A percentile compares a stretch with the other conserved stretches of the same genome.
These are phyloP conservation scores for Brachymystax lenok DNA, from an alignment of 2,797 vertebrate genomes.

Conservation along the genomic window DNA sequence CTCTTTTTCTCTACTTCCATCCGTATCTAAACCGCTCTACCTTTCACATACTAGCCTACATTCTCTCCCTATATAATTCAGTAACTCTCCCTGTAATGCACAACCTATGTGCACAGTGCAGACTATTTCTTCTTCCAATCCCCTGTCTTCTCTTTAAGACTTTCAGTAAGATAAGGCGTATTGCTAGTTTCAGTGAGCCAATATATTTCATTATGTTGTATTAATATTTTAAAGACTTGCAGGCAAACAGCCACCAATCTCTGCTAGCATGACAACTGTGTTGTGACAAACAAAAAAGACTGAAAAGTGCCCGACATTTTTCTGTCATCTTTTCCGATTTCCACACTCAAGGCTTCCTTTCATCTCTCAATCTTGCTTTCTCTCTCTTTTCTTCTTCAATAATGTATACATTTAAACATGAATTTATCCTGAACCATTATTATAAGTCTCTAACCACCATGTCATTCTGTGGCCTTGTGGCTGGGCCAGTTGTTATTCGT, in stretches of 20 bases:
- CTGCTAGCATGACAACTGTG: not conserved
- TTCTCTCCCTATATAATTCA: not conserved
- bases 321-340: conserved; percentile 18
- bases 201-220: not conserved
- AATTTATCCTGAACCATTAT: conserved; percentile 50
- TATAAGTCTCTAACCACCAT: conserved; percentile 50
- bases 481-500: not conserved
- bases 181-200: not conserved
- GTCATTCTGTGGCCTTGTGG: conserved; percentile 46
- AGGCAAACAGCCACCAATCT: not conserved
- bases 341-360: conserved; percentile 24
- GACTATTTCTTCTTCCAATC: not conserved
- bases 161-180: not conserved
- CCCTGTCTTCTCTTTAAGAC: not conserved
- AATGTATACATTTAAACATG: conserved; percentile 69
- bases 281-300: not conserved
- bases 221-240: not conserved
- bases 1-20: conserved; percentile 33
- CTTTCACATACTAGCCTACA: not conserved
- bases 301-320: conserved; percentile 22
- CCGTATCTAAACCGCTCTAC: conserved; percentile 22
- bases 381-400: not conserved
- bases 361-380: conserved; percentile 15
- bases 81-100: conserved; percentile 1
- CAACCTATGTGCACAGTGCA: not conserved